These are phyloP conservation scores for Chrysina gloriosa DNA, from an alignment of 2,888 invertebrate species.

Conservation along the genomic window DNA sequence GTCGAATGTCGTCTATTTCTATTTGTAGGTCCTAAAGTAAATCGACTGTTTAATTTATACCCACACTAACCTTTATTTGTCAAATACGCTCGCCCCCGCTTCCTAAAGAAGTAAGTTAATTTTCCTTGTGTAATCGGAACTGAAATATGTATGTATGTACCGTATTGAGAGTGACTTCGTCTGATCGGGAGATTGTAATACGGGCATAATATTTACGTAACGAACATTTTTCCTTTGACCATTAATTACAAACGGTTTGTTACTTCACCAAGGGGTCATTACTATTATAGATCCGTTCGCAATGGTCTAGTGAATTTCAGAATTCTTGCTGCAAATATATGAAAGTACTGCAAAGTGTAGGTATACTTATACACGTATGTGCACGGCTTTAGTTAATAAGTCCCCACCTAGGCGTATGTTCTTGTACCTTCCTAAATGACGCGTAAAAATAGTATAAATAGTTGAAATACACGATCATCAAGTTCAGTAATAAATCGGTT, in stretches of 20 bases:
- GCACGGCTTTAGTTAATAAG: slow-evolving; percentile 13
- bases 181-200: slow-evolving; percentile 11
- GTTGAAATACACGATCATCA: slow-evolving; percentile 28
- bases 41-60: too few species aligned
- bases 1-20: too few species aligned
- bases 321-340: slow-evolving; percentile 18
- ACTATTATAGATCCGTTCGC: slow-evolving; percentile 34
- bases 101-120: too few species aligned
- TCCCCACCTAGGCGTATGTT: slow-evolving; percentile 32
- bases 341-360: slow-evolving; percentile 16
- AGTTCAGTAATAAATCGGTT: slow-evolving; percentile 40
- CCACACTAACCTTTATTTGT: too few species aligned
- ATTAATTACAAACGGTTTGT: slow-evolving; percentile 31
- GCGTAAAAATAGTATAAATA: slow-evolving; percentile 41
- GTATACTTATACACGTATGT: slow-evolving; percentile 3
- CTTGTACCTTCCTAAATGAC: slow-evolving; percentile 32
- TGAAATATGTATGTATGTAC: background rate
- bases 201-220: slow-evolving; percentile 16
- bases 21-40: too few species aligned
- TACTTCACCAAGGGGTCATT: slow-evolving; percentile 16
- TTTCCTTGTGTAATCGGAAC: background rate
- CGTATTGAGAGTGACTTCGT: background rate
- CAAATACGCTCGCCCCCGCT: too few species aligned
- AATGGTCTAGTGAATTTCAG: slow-evolving; percentile 34
- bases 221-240: slow-evolving; percentile 26